phyloP scores from a whole-genome alignment of 2,888 invertebrate genomes.

The Augiades crinisus region DNA sequence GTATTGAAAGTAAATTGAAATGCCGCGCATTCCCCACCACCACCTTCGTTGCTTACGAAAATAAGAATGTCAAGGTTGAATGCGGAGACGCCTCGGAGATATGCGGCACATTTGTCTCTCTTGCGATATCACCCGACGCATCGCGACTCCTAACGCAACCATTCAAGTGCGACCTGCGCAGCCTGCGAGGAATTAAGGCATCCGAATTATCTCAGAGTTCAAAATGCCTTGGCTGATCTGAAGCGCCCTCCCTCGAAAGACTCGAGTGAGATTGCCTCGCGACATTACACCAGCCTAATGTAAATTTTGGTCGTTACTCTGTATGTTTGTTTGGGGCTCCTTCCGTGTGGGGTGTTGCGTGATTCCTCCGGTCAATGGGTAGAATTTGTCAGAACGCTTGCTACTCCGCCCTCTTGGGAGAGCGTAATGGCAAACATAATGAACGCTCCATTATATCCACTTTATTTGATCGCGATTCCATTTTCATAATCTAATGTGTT shows the following conservation, averaged over 20 bases:
- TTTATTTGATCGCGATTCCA: slow-evolving; percentile 21
- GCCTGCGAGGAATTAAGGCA: slow-evolving; percentile 32
- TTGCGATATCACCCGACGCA: slow-evolving; percentile 64
- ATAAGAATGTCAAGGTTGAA: slow-evolving; percentile 63
- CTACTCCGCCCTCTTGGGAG: slow-evolving; percentile 39
- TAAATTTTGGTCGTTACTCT: slow-evolving; percentile 72
- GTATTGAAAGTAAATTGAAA: slow-evolving; percentile 22
- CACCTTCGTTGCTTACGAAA: slow-evolving; percentile 44
- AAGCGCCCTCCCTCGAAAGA: slow-evolving; percentile 69
- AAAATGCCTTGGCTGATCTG: slow-evolving; percentile 48
- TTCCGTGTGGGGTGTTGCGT: slow-evolving; percentile 47
- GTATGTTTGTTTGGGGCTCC: slow-evolving; percentile 57
- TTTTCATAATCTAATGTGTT: slow-evolving; percentile 18
- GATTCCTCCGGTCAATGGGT: slow-evolving; percentile 57
- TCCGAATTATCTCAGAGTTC: slow-evolving; percentile 44
- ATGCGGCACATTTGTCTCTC: slow-evolving; percentile 69
- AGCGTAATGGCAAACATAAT: slow-evolving; percentile 33
- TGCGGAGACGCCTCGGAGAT: slow-evolving; percentile 52
- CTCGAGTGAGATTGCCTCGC: slow-evolving; percentile 74
- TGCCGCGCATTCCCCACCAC: slow-evolving; percentile 18
- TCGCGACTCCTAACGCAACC: slow-evolving; percentile 60
- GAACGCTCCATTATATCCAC: slow-evolving; percentile 41
- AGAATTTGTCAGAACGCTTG: slow-evolving; percentile 40
- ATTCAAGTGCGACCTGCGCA: slow-evolving; percentile 44
- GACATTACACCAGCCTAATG: slow-evolving; percentile 77